Conservation (phyloP, 2,113 vertebrate genomes). For the Protobothrops flavoviridis region DNA sequence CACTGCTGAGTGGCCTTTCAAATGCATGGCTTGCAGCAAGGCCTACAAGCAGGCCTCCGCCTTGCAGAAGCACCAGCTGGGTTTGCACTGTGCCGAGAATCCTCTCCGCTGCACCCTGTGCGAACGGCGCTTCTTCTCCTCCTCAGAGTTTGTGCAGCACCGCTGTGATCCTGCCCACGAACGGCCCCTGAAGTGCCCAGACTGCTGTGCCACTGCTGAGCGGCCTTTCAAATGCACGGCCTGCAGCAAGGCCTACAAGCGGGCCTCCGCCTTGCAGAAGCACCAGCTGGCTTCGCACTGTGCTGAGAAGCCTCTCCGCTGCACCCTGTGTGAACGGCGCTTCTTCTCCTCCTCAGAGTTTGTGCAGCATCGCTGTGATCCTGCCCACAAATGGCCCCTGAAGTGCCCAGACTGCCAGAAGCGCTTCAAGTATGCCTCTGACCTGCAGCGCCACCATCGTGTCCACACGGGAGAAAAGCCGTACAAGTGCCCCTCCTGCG, state of each 20-base stretch:
- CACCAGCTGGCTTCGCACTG: constrained; percentile 91
- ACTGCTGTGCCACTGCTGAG: constrained; percentile 78
- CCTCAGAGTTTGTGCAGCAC: constrained; percentile 94
- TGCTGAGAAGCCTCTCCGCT: constrained; percentile 93
- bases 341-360: constrained; percentile 96
- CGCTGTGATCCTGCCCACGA: constrained; percentile 91
- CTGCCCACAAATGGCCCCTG: constrained; percentile 89
- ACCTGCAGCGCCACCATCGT: constrained; percentile 92
- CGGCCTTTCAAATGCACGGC: constrained; percentile 93
- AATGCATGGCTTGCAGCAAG: constrained; percentile 92
- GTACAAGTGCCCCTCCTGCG: constrained; percentile 92
- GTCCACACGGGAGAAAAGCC: constrained; percentile 97
- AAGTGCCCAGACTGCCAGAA: constrained; percentile 96
- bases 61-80: constrained; percentile 91
- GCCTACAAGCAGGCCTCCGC: constrained; percentile 94
- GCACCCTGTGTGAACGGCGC: constrained; percentile 92
- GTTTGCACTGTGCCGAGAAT: constrained; percentile 91
- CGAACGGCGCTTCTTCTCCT: constrained; percentile 94
- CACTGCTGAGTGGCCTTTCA: constrained; percentile 87
- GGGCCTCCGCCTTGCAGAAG: constrained; percentile 91
- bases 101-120: constrained; percentile 95
- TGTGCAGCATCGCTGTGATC: constrained; percentile 94
- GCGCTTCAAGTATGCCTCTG: constrained; percentile 95
- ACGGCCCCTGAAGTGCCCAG: constrained; percentile 92
- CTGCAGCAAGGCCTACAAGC: constrained; percentile 96